Base-by-base conservation (phyloP, 2,888 invertebrate species). In the Seladonia tumulorum region DNA sequence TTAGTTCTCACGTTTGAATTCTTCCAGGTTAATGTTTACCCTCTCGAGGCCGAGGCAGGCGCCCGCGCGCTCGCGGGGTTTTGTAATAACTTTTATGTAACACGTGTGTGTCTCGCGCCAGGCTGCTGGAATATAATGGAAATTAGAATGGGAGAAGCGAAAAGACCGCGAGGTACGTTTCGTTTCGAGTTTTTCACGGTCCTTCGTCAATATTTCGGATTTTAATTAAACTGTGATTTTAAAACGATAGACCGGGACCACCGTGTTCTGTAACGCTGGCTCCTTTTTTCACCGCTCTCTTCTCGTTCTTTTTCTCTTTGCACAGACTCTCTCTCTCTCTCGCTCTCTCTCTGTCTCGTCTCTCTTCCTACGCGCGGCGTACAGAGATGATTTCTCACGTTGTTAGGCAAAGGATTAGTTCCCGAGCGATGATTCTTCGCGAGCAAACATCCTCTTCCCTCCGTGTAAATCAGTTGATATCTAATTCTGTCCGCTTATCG, bases 81-180 rank as follows among this genome's bases (percentile, higher is more conserved):
- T 60, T 60, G 60, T 60, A 60, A 60, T 60, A 60, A 60, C 5
- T 60, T 60, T 60, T 60, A 60, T 25, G 60, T 60, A 60, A 60
- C 29, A 29, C 16, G 60, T 2, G 60, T 25, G 60, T 29, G 29
- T 60, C 60, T 60, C 60, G 14, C 29, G 53, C 22, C 22, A n/a
- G 53, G 53, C 10, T 18, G 7, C 5, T 12, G 53, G 60, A 25
- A 25, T 25, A 60, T 60, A 60, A 60, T 60, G 29, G 60, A 60
- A 60, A 60, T 60, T 60, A 60, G 60, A 60, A 60, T 60, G 25
- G n/a, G 22, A 22, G 53, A 53, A 53, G 60, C 60, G 60, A 25
- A 7, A 60, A 25, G 25, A 60, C 60, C 25, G 60, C 60, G 60
- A 60, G 25, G 25, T 5, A 60, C 60, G 25, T 57, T 57, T 14